A percentile compares a stretch with the other conserved stretches of the same genome.
These are phyloP conservation scores for Patella vulgata DNA, from an alignment of 1,140 invertebrate genomes.

Conservation along the genomic window DNA sequence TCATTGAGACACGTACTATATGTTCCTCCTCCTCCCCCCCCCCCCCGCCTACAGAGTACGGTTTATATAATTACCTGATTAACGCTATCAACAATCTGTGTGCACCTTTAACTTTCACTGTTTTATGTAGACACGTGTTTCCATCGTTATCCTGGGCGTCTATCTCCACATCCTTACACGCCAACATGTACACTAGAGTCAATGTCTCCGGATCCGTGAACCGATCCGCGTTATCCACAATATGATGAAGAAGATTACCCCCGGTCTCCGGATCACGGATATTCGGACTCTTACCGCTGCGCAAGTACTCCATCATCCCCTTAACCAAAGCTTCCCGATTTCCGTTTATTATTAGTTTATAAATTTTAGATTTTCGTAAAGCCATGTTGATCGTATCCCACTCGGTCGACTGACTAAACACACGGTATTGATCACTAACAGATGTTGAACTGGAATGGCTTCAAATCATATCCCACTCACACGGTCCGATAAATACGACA, in stretches of 20 bases:
- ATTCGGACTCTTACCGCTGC: constrained; percentile 52
- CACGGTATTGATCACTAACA: too few species aligned
- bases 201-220: constrained; percentile 50
- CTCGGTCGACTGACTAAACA: too few species aligned
- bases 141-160: constrained; percentile 51
- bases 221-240: constrained; percentile 43
- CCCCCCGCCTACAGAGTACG: too few species aligned
- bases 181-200: constrained; percentile 52
- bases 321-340: constrained; percentile 43
- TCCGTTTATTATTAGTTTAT: constrained; percentile 43
- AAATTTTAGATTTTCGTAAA: constrained; percentile 47
- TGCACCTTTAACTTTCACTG: constrained; percentile 50
- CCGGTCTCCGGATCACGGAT: constrained; percentile 43
- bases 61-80: constrained; percentile 41
- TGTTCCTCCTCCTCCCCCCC: too few species aligned
- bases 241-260: constrained; percentile 51
- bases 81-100: constrained; percentile 52
- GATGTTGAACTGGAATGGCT: too few species aligned
- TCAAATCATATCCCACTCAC: too few species aligned
- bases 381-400: constrained; percentile 42
- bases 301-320: constrained; percentile 46
- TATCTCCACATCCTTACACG: constrained; percentile 52
- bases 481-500: too few species aligned
- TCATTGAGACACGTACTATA: too few species aligned
- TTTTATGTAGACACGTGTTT: constrained; percentile 50